A percentile compares a stretch with the other conserved stretches of the same genome.
Conservation (phyloP, 1,140 invertebrate species). For the Hycleus cichorii region DNA sequence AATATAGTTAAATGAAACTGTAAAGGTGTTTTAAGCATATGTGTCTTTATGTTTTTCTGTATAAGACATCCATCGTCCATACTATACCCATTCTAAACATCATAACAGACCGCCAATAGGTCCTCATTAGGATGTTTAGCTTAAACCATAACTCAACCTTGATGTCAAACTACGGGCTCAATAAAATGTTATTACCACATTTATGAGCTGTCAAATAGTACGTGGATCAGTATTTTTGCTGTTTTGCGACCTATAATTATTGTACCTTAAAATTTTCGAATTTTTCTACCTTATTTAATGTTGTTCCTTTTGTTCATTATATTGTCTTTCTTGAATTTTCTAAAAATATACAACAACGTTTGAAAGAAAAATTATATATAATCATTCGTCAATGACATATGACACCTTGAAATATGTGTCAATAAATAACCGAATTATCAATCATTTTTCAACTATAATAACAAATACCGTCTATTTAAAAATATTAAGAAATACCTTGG, state of each 20-base stretch:
- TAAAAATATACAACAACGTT: constrained; percentile 2
- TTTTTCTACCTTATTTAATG: background rate
- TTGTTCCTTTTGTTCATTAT: background rate
- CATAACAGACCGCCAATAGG: constrained; percentile 30
- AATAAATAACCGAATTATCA: constrained; percentile 13
- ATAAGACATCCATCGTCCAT: constrained; percentile 3
- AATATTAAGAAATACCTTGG: too few species aligned
- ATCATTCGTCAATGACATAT: constrained; percentile 13
- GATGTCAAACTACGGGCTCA: constrained; percentile 33
- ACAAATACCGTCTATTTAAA: too few species aligned
- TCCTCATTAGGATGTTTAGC: constrained; percentile 36
- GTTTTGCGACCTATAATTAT: constrained; percentile 33
- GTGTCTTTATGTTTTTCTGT: constrained; percentile 11
- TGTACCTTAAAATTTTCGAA: constrained; percentile 20
- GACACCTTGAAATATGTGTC: constrained; percentile 15
- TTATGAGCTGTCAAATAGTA: constrained; percentile 33
- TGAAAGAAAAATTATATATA: constrained; percentile 16
- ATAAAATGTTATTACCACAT: constrained; percentile 32
- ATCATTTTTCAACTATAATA: constrained; percentile 7
- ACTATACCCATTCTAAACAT: constrained; percentile 12
- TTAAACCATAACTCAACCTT: constrained; percentile 32
- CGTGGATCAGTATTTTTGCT: constrained; percentile 13
- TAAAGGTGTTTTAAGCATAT: constrained; percentile 15
- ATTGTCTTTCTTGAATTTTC: background rate
- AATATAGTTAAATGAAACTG: constrained; percentile 16